These are phyloP conservation scores for Drosophila virilis DNA, from an alignment of 1,140 invertebrate genomes.

Conservation along the genomic window DNA sequence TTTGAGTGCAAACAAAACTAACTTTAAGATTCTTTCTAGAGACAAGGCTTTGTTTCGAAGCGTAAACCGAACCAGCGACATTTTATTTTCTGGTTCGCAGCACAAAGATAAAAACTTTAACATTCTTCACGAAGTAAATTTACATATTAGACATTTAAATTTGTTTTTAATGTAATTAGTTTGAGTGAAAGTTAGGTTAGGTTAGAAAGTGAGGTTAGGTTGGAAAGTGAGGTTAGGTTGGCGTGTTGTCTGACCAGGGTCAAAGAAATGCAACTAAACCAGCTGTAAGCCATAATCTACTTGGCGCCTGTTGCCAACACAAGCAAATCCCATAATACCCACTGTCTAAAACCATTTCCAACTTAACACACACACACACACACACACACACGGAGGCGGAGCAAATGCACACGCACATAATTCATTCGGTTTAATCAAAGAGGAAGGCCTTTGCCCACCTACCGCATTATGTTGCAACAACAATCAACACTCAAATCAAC, in stretches of 20 bases:
- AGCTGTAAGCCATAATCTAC: not conserved
- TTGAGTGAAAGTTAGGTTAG: no score
- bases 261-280: slow-evolving; percentile 1
- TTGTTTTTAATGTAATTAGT: no score
- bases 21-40: no score
- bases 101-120: no score
- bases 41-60: no score
- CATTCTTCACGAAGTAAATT: no score
- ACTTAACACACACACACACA: slow-evolving; percentile 6
- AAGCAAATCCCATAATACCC: slow-evolving; percentile 4
- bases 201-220: no score
- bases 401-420: not conserved
- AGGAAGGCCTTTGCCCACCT: slow-evolving; percentile 41
- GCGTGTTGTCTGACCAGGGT: not conserved
- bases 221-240: not conserved
- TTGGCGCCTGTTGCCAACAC: not conserved
- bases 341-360: not conserved
- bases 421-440: slow-evolving; percentile 37
- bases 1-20: no score
- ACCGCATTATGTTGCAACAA: slow-evolving; percentile 65
- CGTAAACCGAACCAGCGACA: no score
- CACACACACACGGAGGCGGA: not conserved
- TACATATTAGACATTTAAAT: no score
- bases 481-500: slow-evolving; percentile 80
- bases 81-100: no score